These are phyloP conservation scores for Noturus placidus DNA, from an alignment of 2,113 vertebrate genomes.

Conservation along the genomic window DNA sequence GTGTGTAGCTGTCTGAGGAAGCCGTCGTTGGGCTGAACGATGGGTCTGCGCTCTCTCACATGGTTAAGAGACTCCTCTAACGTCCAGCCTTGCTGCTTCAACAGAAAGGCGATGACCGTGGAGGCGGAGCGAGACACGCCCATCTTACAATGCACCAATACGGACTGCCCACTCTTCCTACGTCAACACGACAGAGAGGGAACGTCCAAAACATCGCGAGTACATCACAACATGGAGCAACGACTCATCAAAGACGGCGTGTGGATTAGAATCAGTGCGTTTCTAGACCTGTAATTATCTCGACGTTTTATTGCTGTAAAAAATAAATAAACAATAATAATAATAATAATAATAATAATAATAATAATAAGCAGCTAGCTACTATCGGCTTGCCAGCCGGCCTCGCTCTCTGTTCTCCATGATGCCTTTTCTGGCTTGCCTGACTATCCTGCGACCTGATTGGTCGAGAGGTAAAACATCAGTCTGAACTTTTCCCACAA, in stretches of 20 bases:
- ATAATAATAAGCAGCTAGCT: too few relatives aligned
- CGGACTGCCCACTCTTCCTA: conserved; percentile 77
- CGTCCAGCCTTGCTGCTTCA: conserved; percentile 88
- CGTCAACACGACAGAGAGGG: conserved; percentile 54
- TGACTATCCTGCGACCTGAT: neutral
- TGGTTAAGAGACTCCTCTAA: conserved; percentile 79
- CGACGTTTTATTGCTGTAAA: too few relatives aligned
- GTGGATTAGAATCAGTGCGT: neutral
- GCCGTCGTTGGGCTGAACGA: conserved; percentile 85
- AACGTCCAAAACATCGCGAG: neutral
- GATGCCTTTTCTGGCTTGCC: neutral
- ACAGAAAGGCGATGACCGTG: conserved; percentile 88
- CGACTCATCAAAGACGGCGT: neutral
- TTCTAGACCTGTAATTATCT: neutral
- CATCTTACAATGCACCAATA: conserved; percentile 95
- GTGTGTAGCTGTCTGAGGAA: conserved; percentile 91
- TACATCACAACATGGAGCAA: neutral
- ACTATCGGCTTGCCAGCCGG: too few relatives aligned
- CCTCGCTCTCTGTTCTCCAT: neutral
- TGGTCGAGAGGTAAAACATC: neutral
- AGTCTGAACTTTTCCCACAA: neutral
- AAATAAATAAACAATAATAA: too few relatives aligned
- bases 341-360: too few relatives aligned
- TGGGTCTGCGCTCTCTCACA: conserved; percentile 77
- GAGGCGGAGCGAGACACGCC: conserved; percentile 91